phyloP scores from a whole-genome alignment of 2,797 vertebrate genomes.

The Lateolabrax maculatus region DNA sequence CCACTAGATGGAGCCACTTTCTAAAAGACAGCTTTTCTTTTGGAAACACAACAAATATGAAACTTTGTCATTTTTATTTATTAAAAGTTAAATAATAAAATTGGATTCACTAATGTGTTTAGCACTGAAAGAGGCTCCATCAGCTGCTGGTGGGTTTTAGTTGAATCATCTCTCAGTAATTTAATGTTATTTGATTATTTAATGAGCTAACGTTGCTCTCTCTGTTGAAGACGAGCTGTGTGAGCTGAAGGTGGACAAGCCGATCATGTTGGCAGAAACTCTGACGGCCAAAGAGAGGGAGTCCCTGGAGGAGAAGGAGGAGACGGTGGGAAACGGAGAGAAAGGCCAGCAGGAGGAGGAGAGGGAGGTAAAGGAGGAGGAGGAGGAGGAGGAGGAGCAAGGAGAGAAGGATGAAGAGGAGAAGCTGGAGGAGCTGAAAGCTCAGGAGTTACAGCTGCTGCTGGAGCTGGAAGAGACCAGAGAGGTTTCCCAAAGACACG shows the following conservation, averaged over 20 bases:
- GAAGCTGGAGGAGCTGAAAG: slow-evolving; percentile 85
- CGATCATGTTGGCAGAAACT: slow-evolving; percentile 54
- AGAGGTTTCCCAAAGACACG: slow-evolving; percentile 87
- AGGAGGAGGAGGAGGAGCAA: slow-evolving; percentile 66
- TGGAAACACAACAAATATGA: too few relatives aligned
- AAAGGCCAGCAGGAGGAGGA: slow-evolving; percentile 74
- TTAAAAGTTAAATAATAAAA: too few relatives aligned
- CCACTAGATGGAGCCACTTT: too few relatives aligned
- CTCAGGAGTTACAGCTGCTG: slow-evolving; percentile 87
- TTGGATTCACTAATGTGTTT: too few relatives aligned
- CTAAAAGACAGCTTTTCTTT: too few relatives aligned
- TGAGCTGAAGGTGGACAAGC: slow-evolving; percentile 80
- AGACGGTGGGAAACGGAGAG: slow-evolving; percentile 63
- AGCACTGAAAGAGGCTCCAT: too few relatives aligned
- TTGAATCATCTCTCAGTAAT: too few relatives aligned
- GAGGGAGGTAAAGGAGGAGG: slow-evolving; percentile 68
- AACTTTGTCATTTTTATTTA: too few relatives aligned
- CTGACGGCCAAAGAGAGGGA: slow-evolving; percentile 81
- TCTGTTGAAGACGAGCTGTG: slow-evolving; percentile 80
- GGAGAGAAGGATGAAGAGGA: slow-evolving; percentile 66
- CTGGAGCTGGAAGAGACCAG: slow-evolving; percentile 89
- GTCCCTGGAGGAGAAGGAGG: slow-evolving; percentile 77
- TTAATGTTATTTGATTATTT: too few relatives aligned
- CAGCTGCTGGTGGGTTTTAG: too few relatives aligned
- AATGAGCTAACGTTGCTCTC: too few relatives aligned